These are phyloP conservation scores for Apodemia mormo DNA, from an alignment of 2,888 invertebrate genomes.

Conservation along the genomic window DNA sequence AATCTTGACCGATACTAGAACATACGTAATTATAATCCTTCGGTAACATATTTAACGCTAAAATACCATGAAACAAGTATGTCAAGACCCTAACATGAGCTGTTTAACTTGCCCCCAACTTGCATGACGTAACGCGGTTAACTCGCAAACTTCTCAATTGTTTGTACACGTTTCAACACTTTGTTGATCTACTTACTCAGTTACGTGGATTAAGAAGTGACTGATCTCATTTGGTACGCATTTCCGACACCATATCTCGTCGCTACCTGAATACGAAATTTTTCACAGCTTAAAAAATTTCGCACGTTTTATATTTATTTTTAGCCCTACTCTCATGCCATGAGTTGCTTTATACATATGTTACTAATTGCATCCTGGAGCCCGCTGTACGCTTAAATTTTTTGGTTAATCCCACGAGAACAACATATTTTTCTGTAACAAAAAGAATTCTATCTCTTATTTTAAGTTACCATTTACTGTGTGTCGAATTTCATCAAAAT, in stretches of 20 bases:
- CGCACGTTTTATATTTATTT: no score
- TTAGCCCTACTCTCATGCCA: no score
- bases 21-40: no score
- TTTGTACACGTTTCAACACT: constrained; percentile 27
- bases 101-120: constrained; percentile 16
- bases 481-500: no score
- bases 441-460: no score
- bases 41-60: not conserved
- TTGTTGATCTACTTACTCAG: constrained; percentile 21
- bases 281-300: not conserved
- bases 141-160: constrained; percentile 24
- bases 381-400: no score
- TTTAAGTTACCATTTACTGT: no score
- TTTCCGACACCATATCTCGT: not conserved
- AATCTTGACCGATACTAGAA: not conserved
- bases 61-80: not conserved
- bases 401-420: no score
- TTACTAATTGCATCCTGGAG: not conserved
- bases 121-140: constrained; percentile 23
- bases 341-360: no score
- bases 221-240: constrained; percentile 13
- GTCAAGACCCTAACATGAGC: not conserved
- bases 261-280: constrained; percentile 7
- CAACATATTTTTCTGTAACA: no score
- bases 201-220: constrained; percentile 16